Conservation (phyloP, 1,140 invertebrate species). For the Pollicipes pollicipes region DNA sequence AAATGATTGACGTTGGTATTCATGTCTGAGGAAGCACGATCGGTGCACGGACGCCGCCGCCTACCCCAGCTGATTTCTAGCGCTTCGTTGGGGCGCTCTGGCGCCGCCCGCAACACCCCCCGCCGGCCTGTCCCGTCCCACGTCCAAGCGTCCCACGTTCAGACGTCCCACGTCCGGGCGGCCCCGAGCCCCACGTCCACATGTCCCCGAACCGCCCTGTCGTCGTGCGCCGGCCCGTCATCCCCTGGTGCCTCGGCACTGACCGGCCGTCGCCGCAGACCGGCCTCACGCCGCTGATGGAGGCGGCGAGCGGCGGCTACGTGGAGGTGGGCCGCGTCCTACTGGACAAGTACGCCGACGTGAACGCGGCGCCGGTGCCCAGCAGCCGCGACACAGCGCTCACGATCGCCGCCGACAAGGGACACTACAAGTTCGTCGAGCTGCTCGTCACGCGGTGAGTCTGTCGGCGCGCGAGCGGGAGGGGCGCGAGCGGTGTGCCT, state of each 20-base stretch:
- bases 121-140: not conserved
- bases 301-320: slow-evolving; percentile 96
- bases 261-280: slow-evolving; percentile 38
- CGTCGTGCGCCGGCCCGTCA: not conserved
- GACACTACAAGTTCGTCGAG: slow-evolving; percentile 47
- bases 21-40: too few relatives aligned
- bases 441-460: slow-evolving; percentile 24
- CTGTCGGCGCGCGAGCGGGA: too few relatives aligned
- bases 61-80: too few relatives aligned
- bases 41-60: too few relatives aligned
- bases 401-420: slow-evolving; percentile 97
- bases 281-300: slow-evolving; percentile 95
- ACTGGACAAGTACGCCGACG: slow-evolving; percentile 90
- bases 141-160: not conserved
- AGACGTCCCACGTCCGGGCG: too few relatives aligned
- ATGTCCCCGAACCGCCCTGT: too few relatives aligned
- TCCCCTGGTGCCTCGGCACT: slow-evolving; percentile 6
- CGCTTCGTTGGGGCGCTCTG: too few relatives aligned
- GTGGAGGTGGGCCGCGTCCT: slow-evolving; percentile 92
- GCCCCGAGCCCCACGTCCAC: too few relatives aligned
- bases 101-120: too few relatives aligned
- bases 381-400: slow-evolving; percentile 93
- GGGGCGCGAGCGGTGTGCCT: too few relatives aligned
- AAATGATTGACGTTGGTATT: too few relatives aligned
- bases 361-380: slow-evolving; percentile 94